Percentiles rank a stretch among this genome's conserved stretches.
Evolutionary conservation across 1,140 invertebrate species (phyloP).

Genomic region (Aphelinus atriplicis): DNA sequence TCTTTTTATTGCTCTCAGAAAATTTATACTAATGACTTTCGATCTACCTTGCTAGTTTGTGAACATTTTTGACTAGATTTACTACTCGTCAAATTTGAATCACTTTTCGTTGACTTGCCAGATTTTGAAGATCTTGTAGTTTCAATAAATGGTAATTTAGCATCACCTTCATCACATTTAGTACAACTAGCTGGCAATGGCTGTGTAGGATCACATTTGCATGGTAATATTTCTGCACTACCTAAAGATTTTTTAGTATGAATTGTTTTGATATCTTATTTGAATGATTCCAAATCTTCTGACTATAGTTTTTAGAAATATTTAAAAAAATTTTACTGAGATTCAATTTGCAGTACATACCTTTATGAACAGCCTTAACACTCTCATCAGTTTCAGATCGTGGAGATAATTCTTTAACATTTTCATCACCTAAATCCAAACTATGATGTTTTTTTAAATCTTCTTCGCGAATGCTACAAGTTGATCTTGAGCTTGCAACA

Average conservation of each 20-base stretch:
- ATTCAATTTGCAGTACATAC: conserved; percentile 35
- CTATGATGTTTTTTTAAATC: conserved; percentile 29
- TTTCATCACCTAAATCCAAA: conserved; percentile 39
- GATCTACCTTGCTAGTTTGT: not conserved
- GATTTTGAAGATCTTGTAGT: conserved; percentile 28
- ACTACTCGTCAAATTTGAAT: not conserved
- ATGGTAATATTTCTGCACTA: conserved; percentile 12
- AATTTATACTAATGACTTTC: conserved; percentile 26
- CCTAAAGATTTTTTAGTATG: conserved; percentile 3
- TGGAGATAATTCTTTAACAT: conserved; percentile 38
- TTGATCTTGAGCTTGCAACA: conserved; percentile 40
- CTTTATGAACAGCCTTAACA: conserved; percentile 49
- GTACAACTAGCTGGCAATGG: conserved; percentile 35
- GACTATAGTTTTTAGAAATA: not conserved
- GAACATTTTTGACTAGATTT: conserved; percentile 7
- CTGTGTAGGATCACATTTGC: conserved; percentile 42
- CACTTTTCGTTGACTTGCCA: conserved; percentile 10
- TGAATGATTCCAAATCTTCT: too few species aligned
- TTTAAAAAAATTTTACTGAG: not conserved
- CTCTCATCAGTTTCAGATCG: conserved; percentile 39
- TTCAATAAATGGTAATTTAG: conserved; percentile 30
- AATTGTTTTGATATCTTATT: too few species aligned
- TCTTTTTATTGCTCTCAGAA: not conserved
- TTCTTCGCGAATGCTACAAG: conserved; percentile 46
- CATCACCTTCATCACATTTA: conserved; percentile 19